phyloP scores from a whole-genome alignment of 2,888 invertebrate genomes.

The Macrophya alboannulata region DNA sequence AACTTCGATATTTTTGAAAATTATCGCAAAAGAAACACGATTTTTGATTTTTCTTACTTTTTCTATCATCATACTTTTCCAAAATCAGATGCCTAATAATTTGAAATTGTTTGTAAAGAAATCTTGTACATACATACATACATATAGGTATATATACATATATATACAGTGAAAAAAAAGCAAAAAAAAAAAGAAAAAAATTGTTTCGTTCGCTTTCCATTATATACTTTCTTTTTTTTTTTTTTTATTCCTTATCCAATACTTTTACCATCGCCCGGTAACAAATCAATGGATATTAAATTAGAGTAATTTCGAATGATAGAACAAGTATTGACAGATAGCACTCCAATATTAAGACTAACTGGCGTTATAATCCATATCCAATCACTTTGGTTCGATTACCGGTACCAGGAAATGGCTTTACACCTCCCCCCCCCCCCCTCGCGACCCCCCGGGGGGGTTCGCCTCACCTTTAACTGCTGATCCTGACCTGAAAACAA shows the following conservation, averaged over 20 bases:
- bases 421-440: slow-evolving; percentile 61
- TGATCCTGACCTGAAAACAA: slow-evolving; percentile 29
- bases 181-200: no score
- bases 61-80: no score
- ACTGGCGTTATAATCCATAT: slow-evolving; percentile 65
- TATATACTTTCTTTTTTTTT: neutral
- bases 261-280: slow-evolving; percentile 7
- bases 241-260: neutral
- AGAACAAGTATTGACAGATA: slow-evolving; percentile 30
- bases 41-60: no score
- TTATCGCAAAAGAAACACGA: no score
- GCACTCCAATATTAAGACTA: slow-evolving; percentile 62
- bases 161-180: no score
- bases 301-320: slow-evolving; percentile 52
- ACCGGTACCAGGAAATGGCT: slow-evolving; percentile 72
- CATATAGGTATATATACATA: no score
- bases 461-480: slow-evolving; percentile 2
- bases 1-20: no score
- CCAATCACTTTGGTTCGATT: slow-evolving; percentile 76
- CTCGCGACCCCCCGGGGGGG: neutral
- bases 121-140: no score
- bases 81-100: no score
- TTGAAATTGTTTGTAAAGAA: no score
- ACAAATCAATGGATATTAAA: slow-evolving; percentile 55
- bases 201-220: neutral